Conservation (phyloP, 2,113 vertebrate genomes). For the Sclerurus mexicanus region DNA sequence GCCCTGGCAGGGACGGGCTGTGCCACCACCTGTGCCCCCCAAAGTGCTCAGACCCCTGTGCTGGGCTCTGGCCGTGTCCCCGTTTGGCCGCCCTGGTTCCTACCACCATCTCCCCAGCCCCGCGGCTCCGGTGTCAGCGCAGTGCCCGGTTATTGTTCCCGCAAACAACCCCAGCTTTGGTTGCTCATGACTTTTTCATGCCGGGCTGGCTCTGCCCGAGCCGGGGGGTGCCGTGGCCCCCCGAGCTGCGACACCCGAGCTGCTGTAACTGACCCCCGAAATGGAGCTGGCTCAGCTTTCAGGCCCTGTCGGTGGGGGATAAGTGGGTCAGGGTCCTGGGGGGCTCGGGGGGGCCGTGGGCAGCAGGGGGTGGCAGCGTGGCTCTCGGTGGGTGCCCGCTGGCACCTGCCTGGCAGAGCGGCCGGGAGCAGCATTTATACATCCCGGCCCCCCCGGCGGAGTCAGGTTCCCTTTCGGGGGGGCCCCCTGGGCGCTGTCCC, state of each 20-base stretch:
- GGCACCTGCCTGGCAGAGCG: background rate
- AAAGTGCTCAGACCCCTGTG: accelerated
- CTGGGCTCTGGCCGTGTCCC: background rate
- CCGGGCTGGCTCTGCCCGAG: background rate
- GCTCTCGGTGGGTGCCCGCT: background rate
- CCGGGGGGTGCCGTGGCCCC: background rate
- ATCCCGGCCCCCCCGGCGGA: background rate
- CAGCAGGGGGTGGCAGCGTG: accelerated
- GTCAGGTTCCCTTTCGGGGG: background rate
- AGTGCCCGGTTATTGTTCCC: conserved; percentile 18
- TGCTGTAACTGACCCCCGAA: conserved; percentile 12
- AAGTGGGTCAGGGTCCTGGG: conserved; percentile 13
- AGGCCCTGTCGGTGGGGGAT: background rate
- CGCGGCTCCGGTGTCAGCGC: background rate
- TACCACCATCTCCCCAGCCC: background rate
- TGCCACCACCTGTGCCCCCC: background rate
- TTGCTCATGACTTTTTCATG: conserved; percentile 63
- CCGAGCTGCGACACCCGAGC: background rate
- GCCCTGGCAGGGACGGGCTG: background rate
- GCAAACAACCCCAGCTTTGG: background rate
- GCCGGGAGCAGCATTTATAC: background rate
- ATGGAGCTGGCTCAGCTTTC: conserved; percentile 26
- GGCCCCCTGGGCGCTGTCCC: background rate
- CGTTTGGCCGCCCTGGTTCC: background rate
- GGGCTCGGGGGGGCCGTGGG: background rate